Percentiles rank a stretch among this genome's conserved stretches.
Conservation (phyloP, 1,140 invertebrate genomes). For the Agraylea sexmaculata region DNA sequence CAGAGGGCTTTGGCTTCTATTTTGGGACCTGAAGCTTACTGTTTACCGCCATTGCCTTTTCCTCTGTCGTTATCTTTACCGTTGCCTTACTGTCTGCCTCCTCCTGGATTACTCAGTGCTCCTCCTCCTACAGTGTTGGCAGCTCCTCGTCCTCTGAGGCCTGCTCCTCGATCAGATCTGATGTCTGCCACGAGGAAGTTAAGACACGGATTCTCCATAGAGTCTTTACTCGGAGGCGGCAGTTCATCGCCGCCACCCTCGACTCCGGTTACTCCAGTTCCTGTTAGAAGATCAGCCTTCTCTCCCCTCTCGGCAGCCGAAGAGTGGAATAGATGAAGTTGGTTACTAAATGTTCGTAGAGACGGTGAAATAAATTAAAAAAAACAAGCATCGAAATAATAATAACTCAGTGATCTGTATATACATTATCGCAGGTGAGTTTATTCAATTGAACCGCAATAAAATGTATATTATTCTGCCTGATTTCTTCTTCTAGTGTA, state of each 20-base stretch:
- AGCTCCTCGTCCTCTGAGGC: constrained; percentile 31
- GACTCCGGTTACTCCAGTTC: constrained; percentile 20
- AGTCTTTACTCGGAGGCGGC: constrained; percentile 34
- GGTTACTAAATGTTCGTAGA: constrained; percentile 2
- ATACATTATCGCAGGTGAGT: no score
- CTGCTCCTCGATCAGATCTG: constrained; percentile 31
- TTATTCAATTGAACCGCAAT: no score
- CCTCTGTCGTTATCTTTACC: constrained; percentile 32
- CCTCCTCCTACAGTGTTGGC: constrained; percentile 26
- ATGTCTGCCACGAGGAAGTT: constrained; percentile 23
- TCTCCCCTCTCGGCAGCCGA: constrained; percentile 36
- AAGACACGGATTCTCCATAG: constrained; percentile 39
- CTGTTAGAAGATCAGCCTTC: constrained; percentile 34
- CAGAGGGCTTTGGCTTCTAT: constrained; percentile 36
- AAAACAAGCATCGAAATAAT: no score
- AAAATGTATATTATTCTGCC: no score
- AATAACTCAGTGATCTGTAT: no score
- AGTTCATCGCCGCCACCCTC: constrained; percentile 18
- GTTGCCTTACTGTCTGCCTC: constrained; percentile 27
- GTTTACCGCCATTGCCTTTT: constrained; percentile 32
- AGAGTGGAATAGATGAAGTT: constrained; percentile 41
- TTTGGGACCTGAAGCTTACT: constrained; percentile 35
- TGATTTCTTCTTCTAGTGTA: no score
- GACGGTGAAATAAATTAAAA: no score
- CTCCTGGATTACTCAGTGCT: constrained; percentile 14